phyloP scores from a whole-genome alignment of 1,140 invertebrate genomes.

The Nephila pilipes region DNA sequence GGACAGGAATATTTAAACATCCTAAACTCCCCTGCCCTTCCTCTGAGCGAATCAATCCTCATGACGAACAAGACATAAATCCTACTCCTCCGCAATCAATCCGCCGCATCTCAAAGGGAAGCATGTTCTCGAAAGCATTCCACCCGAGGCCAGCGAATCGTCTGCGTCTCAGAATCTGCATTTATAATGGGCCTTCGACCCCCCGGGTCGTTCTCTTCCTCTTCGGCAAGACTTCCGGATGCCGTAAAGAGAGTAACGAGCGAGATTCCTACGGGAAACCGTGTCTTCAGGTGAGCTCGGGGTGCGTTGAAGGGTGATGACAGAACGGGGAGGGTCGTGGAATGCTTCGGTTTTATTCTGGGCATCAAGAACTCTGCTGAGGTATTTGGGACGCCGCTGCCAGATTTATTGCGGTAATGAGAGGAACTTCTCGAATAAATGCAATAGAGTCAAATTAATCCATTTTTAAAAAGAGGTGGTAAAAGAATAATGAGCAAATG shows the following conservation, averaged over 20 bases:
- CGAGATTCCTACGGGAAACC: neutral
- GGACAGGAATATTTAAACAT: no score
- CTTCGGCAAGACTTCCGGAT: conserved; percentile 43
- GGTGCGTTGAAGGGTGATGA: conserved; percentile 37
- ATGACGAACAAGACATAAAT: neutral
- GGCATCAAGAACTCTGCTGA: neutral
- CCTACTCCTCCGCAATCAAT: neutral
- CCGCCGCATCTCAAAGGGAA: neutral
- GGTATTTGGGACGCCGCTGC: no score
- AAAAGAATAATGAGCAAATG: no score
- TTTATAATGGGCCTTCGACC: neutral
- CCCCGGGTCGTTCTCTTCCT: conserved; percentile 5
- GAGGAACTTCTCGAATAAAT: no score
- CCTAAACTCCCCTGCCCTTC: no score
- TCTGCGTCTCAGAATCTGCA: conserved; percentile 16
- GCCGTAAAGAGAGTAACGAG: conserved; percentile 57
- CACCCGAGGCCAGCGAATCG: neutral
- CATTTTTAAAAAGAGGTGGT: no score
- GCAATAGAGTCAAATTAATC: no score
- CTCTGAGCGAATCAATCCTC: neutral
- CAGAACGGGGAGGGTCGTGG: neutral
- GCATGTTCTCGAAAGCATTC: neutral
- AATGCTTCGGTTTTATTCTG: conserved; percentile 6
- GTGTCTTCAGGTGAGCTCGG: conserved; percentile 34
- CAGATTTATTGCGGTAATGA: no score